phyloP scores from a whole-genome alignment of 2,888 invertebrate species.

The Epirrhoe alternata region DNA sequence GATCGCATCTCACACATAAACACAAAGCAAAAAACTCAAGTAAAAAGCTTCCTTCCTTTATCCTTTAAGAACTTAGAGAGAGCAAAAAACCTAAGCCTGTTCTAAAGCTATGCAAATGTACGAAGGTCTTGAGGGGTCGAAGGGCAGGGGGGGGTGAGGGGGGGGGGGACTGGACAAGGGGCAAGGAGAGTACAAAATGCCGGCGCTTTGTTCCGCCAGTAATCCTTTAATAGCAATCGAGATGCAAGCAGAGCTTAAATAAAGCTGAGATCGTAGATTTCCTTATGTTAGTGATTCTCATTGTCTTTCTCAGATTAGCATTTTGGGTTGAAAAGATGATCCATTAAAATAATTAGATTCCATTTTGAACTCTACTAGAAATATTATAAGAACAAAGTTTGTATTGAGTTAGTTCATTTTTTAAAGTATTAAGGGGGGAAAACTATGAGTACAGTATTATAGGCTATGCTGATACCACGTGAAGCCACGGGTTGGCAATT shows the following conservation, averaged over 20 bases:
- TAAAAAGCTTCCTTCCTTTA: conserved; percentile 63
- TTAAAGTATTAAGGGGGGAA: too few relatives aligned
- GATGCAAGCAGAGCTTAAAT: conserved; percentile 49
- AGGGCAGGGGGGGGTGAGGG: conserved; percentile 45
- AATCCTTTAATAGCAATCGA: conserved; percentile 83
- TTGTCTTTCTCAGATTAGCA: conserved; percentile 25
- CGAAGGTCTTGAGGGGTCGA: conserved; percentile 78
- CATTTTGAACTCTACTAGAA: not conserved
- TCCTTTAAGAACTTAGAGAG: conserved; percentile 74
- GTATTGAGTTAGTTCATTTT: too few relatives aligned
- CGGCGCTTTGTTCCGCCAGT: conserved; percentile 77
- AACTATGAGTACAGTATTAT: too few relatives aligned
- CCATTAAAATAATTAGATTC: not conserved
- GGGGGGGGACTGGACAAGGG: conserved; percentile 70
- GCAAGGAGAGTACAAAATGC: conserved; percentile 76
- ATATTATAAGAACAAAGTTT: too few relatives aligned
- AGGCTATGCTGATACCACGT: too few relatives aligned
- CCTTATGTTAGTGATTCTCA: conserved; percentile 34
- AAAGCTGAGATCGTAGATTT: conserved; percentile 36
- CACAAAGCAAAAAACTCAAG: conserved; percentile 46
- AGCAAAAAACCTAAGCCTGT: conserved; percentile 73
- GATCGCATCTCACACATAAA: conserved; percentile 34
- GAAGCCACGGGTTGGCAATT: too few relatives aligned
- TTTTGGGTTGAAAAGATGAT: not conserved
- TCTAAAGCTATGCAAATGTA: conserved; percentile 83